Evolutionary conservation across 2,113 vertebrate species (phyloP), one percentile per base, ranked within the genome.

Genomic region (Bagarius yarrelli): DNA sequence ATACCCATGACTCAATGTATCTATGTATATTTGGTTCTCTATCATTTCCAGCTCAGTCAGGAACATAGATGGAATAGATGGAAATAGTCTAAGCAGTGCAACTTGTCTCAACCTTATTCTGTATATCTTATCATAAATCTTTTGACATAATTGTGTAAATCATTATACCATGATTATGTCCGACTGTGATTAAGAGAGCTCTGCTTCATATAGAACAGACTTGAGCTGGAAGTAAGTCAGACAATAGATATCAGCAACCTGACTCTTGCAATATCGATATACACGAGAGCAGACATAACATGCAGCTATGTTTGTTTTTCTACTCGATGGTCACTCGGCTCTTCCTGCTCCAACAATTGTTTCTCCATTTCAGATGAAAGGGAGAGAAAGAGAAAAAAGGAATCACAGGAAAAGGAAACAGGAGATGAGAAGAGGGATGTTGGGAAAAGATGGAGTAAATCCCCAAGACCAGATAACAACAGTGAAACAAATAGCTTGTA

Each of bases 281-380:
- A 66, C 72, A 83, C 50, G 32, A 72, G 40, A 53, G 67, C 84
- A 85, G 81, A 85, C 78, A 83, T 83, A 81, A 85, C 81, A 78
- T 81, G 36, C 57, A 5, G 14, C 30, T 44, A 44, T 73, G 78
- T 81, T 81, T 85, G 61, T 81, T 83, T 83, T 81, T 78, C 74
- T 69, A n/a, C 66, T 55, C 9, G 55, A 77, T 25, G 81, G 72
- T 25, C 71, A 34, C 19, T 52, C 73, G 73, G 66, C 25, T 77
- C 23, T 85, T 85, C 61, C 84, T 83, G 78, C 69, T 32, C 84
- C 36, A 80, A 16, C 16, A 30, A 82, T 67, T 80, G 72, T 80
- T 63, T 55, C 32, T 78, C 73, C 14, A 50, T 70, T 76, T 72
- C 69, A 55, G 67, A 74, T 53, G 70, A 76, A 55, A 78, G 60